Evolutionary conservation across 2,888 invertebrate species (phyloP).

Genomic region (Callimorpha dominula): DNA sequence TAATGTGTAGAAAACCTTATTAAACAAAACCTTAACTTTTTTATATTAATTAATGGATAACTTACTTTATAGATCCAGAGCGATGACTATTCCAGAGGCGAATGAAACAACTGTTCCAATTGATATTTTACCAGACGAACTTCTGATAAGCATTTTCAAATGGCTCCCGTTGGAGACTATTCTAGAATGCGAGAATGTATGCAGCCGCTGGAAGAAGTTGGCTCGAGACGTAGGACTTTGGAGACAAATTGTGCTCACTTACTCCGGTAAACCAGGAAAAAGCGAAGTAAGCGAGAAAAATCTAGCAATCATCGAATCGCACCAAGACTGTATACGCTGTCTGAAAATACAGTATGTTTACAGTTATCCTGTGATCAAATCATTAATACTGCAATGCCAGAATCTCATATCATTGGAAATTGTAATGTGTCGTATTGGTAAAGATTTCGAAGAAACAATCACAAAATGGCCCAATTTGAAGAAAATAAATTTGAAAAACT

Average conservation of each 20-base stretch:
- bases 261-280: conserved; percentile 75
- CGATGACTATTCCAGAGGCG: conserved; percentile 52
- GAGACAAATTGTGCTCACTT: conserved; percentile 68
- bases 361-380: conserved; percentile 67
- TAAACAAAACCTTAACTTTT: background rate
- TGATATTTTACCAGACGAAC: conserved; percentile 75
- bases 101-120: conserved; percentile 46
- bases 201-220: conserved; percentile 72
- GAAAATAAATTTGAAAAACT: conserved; percentile 77
- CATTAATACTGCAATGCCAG: conserved; percentile 68
- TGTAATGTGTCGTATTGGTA: conserved; percentile 76
- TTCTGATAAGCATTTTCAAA: conserved; percentile 75
- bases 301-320: conserved; percentile 66
- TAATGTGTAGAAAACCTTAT: background rate
- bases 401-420: conserved; percentile 75
- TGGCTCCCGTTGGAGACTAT: conserved; percentile 70
- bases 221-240: conserved; percentile 70
- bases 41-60: background rate
- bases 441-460: conserved; percentile 71
- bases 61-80: conserved; percentile 29
- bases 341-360: conserved; percentile 78
- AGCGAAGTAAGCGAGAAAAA: conserved; percentile 69
- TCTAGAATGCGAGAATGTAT: conserved; percentile 72
- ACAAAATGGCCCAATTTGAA: conserved; percentile 70
- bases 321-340: conserved; percentile 66